Percentiles rank a stretch among this genome's conserved stretches.
Conservation (phyloP, 2,888 invertebrate genomes). For the Pollenia amentaria region DNA sequence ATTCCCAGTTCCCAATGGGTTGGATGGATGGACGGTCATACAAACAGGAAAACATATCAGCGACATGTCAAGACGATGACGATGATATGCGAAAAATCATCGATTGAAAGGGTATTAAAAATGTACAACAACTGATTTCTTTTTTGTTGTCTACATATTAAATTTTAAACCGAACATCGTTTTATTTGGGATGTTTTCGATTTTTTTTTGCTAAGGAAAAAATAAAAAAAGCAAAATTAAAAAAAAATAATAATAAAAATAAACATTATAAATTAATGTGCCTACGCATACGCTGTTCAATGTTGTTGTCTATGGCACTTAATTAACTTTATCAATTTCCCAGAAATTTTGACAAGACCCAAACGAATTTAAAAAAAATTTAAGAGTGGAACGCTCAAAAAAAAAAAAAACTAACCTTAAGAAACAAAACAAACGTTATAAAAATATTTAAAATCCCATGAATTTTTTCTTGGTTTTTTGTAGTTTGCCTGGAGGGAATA, state of each 20-base stretch:
- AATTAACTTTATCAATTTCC: conserved; percentile 74
- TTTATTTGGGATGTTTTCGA: neutral
- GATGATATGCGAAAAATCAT: conserved; percentile 71
- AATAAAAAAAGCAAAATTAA: conserved; percentile 10
- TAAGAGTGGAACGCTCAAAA: neutral
- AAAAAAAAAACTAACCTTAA: conserved; percentile 13
- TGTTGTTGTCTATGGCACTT: conserved; percentile 72
- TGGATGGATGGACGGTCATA: neutral
- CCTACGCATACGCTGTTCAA: conserved; percentile 62
- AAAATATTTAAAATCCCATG: conserved; percentile 70
- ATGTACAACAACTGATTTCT: conserved; percentile 28
- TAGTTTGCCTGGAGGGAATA: neutral
- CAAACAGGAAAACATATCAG: conserved; percentile 30
- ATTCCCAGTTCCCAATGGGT: neutral
- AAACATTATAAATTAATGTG: conserved; percentile 64
- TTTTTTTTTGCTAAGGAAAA: neutral
- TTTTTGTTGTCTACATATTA: conserved; percentile 2
- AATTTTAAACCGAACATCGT: conserved; percentile 16
- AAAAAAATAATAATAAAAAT: conserved; percentile 14
- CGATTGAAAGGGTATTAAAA: conserved; percentile 68
- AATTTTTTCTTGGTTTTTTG: conserved; percentile 47
- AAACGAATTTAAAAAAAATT: conserved; percentile 16
- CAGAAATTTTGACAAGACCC: conserved; percentile 69
- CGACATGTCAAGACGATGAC: conserved; percentile 53
- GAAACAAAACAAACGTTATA: conserved; percentile 47